Conservation (phyloP, 2,888 invertebrate genomes). For the Physocephala rufipes region DNA sequence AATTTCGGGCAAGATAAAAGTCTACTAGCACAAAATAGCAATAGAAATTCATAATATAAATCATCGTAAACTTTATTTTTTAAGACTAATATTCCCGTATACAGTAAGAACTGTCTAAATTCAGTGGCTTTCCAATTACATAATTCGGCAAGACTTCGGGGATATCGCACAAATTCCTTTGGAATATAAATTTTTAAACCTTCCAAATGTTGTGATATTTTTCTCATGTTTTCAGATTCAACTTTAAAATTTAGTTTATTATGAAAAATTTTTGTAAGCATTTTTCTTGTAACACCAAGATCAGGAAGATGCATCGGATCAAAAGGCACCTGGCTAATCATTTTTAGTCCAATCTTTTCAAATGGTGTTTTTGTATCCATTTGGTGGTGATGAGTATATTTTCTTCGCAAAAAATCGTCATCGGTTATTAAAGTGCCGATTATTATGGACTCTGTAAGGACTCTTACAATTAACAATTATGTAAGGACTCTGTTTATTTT, state of each 20-base stretch:
- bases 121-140: conserved; percentile 22
- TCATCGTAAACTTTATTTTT: conserved; percentile 26
- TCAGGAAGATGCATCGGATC: conserved; percentile 51
- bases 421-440: conserved; percentile 28
- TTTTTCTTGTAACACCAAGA: conserved; percentile 42
- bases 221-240: background rate
- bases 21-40: conserved; percentile 19
- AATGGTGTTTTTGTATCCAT: conserved; percentile 39
- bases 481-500: conserved; percentile 33
- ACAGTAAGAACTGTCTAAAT: conserved; percentile 33
- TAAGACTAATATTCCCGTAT: conserved; percentile 28
- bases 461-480: no score
- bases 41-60: conserved; percentile 36
- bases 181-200: background rate
- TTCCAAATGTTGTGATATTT: background rate
- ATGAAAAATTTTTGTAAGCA: conserved; percentile 30
- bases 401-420: conserved; percentile 28
- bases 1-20: background rate
- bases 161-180: background rate
- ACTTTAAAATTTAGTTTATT: conserved; percentile 23
- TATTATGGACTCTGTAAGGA: conserved; percentile 31
- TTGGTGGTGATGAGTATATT: conserved; percentile 31
- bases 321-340: conserved; percentile 47
- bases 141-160: conserved; percentile 1
- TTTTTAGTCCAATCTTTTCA: conserved; percentile 41